phyloP scores from a whole-genome alignment of 1,140 invertebrate species.

The Pseudobourletiella spinata region DNA sequence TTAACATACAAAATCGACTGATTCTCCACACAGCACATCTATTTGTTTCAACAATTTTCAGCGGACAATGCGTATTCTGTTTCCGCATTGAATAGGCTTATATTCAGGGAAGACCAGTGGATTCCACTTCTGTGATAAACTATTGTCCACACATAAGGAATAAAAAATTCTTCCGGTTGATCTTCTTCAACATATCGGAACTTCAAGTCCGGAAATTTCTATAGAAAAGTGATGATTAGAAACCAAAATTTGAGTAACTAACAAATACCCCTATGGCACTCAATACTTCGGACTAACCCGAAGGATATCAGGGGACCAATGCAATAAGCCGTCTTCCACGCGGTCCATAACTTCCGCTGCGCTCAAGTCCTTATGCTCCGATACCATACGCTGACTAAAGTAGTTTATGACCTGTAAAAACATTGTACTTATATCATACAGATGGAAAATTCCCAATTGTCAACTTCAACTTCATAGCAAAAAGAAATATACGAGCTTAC shows the following conservation, averaged over 20 bases:
- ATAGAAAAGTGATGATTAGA: too few species aligned
- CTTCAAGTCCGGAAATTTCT: slow-evolving; percentile 98
- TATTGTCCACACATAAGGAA: slow-evolving; percentile 96
- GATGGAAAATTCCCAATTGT: too few species aligned
- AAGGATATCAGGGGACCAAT: slow-evolving; percentile 66
- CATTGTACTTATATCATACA: neutral
- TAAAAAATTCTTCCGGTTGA: slow-evolving; percentile 97
- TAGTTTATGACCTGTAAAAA: slow-evolving; percentile 67
- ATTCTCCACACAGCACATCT: too few species aligned
- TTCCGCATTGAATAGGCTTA: slow-evolving; percentile 41
- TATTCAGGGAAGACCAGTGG: slow-evolving; percentile 56
- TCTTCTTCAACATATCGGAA: slow-evolving; percentile 99
- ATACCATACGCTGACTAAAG: slow-evolving; percentile 65
- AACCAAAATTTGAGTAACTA: too few species aligned
- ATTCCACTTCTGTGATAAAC: slow-evolving; percentile 69
- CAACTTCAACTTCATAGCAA: too few species aligned
- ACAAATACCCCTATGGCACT: too few species aligned
- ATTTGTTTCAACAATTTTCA: too few species aligned
- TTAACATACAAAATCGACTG: too few species aligned
- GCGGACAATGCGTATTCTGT: slow-evolving; percentile 22
- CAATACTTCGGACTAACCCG: too few species aligned
- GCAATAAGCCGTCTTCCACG: slow-evolving; percentile 67
- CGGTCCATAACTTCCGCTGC: slow-evolving; percentile 74
- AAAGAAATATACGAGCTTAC: too few species aligned
- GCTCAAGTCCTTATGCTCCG: slow-evolving; percentile 52